Conservation (phyloP, 2,797 vertebrate species). For the Esox lucius region DNA sequence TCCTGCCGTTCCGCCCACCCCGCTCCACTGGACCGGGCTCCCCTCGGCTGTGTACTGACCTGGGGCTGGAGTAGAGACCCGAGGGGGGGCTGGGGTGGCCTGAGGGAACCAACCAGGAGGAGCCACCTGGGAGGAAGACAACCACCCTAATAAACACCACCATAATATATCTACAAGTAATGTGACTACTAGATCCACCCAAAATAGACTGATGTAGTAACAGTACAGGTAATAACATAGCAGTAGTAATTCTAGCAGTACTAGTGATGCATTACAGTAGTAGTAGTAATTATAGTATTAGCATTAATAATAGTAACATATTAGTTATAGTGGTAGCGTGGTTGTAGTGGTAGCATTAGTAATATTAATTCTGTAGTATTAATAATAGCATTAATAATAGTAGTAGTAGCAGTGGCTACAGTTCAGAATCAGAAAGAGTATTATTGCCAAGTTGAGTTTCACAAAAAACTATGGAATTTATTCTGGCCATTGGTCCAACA, state of each 20-base stretch:
- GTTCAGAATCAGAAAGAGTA: too few relatives aligned
- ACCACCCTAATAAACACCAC: not conserved
- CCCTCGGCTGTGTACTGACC: slow-evolving; percentile 62
- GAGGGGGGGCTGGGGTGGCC: slow-evolving; percentile 49
- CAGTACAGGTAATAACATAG: too few relatives aligned
- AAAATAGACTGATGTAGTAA: too few relatives aligned
- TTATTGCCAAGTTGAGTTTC: too few relatives aligned
- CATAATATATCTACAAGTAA: slow-evolving; percentile 7
- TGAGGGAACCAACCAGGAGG: slow-evolving; percentile 73
- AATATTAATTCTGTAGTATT: too few relatives aligned
- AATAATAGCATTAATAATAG: not conserved
- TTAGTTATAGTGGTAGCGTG: not conserved
- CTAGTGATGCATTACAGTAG: too few relatives aligned
- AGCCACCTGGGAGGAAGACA: slow-evolving; percentile 55
- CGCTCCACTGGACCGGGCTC: slow-evolving; percentile 42
- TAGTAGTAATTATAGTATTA: too few relatives aligned
- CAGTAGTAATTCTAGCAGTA: too few relatives aligned
- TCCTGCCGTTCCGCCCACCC: slow-evolving; percentile 48
- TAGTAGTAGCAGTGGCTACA: not conserved
- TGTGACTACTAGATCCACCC: too few relatives aligned
- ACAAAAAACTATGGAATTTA: too few relatives aligned
- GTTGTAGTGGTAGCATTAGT: not conserved
- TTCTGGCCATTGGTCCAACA: too few relatives aligned
- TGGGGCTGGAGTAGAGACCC: slow-evolving; percentile 56
- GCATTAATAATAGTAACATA: too few relatives aligned